These are phyloP conservation scores for Podabrus alpinus DNA, from an alignment of 2,888 invertebrate genomes.

Conservation along the genomic window DNA sequence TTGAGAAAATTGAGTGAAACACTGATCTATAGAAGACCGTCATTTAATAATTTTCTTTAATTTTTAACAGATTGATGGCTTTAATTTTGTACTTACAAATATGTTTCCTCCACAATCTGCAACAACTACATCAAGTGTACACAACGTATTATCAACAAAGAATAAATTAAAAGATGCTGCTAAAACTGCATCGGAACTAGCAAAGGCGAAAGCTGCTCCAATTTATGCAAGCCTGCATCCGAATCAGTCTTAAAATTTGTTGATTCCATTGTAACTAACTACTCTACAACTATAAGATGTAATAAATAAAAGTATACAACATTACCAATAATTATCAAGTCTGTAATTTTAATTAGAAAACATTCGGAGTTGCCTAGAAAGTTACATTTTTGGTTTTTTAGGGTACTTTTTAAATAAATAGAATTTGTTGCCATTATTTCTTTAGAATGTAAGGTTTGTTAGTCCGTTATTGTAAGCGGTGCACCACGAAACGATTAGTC, in stretches of 20 bases:
- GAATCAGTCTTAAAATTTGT: slow-evolving; percentile 47
- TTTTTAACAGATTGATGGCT: slow-evolving; percentile 66
- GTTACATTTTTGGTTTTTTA: neutral
- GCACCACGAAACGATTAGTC: too few relatives aligned
- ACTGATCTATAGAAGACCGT: neutral
- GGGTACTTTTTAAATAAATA: neutral
- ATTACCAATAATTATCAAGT: neutral
- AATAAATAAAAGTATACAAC: neutral
- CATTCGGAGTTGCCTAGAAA: neutral
- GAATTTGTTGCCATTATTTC: neutral
- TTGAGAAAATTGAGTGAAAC: too few relatives aligned
- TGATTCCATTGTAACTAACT: neutral
- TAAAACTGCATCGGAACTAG: slow-evolving; percentile 79
- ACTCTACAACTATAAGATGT: neutral
- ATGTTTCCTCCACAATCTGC: slow-evolving; percentile 67
- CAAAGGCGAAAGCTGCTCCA: slow-evolving; percentile 64
- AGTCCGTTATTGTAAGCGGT: too few relatives aligned
- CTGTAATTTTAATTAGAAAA: neutral
- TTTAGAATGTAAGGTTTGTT: neutral
- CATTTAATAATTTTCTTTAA: neutral
- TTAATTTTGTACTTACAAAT: slow-evolving; percentile 77
- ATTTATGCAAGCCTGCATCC: slow-evolving; percentile 54
- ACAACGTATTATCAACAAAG: slow-evolving; percentile 42
- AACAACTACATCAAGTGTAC: slow-evolving; percentile 46
- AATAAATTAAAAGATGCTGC: slow-evolving; percentile 77